Conservation (phyloP, 2,797 vertebrate species). For the Gastrophryne carolinensis region DNA sequence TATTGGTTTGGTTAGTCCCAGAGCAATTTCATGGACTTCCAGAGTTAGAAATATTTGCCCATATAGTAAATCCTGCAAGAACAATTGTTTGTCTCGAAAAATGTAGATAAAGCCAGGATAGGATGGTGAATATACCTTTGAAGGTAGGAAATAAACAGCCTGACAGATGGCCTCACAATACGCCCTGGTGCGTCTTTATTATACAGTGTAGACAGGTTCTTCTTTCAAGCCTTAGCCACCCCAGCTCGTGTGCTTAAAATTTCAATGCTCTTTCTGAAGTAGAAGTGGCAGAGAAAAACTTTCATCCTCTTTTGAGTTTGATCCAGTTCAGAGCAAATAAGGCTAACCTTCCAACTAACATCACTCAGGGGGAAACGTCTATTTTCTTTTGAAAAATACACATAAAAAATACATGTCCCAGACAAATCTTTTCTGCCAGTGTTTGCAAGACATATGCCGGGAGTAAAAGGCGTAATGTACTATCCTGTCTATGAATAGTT, state of each 20-base stretch:
- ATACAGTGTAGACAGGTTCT: neutral
- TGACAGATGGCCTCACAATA: neutral
- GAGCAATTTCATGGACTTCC: too few species aligned
- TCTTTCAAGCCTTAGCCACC: neutral
- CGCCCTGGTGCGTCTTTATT: neutral
- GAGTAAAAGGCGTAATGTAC: neutral
- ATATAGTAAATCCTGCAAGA: too few species aligned
- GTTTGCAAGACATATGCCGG: neutral
- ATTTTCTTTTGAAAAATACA: conserved; percentile 2
- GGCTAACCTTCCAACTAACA: conserved; percentile 5
- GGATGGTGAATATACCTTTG: neutral
- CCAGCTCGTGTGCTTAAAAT: neutral
- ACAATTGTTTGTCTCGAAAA: too few species aligned
- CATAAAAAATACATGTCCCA: neutral
- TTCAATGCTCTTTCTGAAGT: neutral
- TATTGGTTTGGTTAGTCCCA: too few species aligned
- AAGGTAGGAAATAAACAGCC: neutral
- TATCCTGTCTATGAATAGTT: too few species aligned
- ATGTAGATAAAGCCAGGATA: too few species aligned
- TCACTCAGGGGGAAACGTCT: conserved; percentile 1
- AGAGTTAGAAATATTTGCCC: too few species aligned
- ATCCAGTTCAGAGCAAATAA: conserved; percentile 7
- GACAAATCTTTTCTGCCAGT: neutral
- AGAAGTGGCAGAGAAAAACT: neutral
- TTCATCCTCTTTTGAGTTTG: conserved; percentile 2